Base-by-base conservation (phyloP, 2,888 invertebrate genomes). In the Podotricha telesiphe region DNA sequence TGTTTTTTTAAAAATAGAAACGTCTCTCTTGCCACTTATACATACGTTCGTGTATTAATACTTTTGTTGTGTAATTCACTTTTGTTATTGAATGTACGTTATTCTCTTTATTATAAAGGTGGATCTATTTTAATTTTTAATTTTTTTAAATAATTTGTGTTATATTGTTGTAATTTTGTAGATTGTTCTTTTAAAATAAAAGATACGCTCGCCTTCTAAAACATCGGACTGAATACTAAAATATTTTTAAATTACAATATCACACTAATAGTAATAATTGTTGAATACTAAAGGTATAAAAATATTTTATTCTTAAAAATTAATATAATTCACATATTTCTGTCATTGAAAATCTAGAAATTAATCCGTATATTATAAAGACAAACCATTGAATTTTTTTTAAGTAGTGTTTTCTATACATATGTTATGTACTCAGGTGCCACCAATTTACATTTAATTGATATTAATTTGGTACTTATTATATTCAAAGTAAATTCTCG, bases 221-320 rank as follows among this genome's bases (percentile, higher is more conserved):
- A 42, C 11, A 28, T 59, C 17, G 59, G 45, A 59, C 59, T 59
- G 59, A 59, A 11, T 28, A 45, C 7, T 17, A 59, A 59, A 59
- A 45, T 59, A 58, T 22, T 8, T 58, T n/a, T n/a, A n/a, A 22
- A 59, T 45, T 5, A 50, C 11, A 13, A 2, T 19, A 58, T n/a
- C 19, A 58, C 28, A 53, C 5, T 59, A 22, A 7, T 28, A 28
- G 2, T 28, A 58, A 0, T 42, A 22, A 8, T 13, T 50, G 10
- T n/a, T 28, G 13, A 22, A 45, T 45, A 45, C 17, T 59, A 28
- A 45, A 59, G 42, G 28, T 28, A 11, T 59, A n/a, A 28, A 42
- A n/a, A 59, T 59, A 59, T 42, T 22, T 10, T 13, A 19, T n/a
- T 59, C 7, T 13, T 13, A 42, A 37, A 37, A 37, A 28, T 28